Conservation (phyloP, 2,113 vertebrate genomes). For the Camelus dromedarius region DNA sequence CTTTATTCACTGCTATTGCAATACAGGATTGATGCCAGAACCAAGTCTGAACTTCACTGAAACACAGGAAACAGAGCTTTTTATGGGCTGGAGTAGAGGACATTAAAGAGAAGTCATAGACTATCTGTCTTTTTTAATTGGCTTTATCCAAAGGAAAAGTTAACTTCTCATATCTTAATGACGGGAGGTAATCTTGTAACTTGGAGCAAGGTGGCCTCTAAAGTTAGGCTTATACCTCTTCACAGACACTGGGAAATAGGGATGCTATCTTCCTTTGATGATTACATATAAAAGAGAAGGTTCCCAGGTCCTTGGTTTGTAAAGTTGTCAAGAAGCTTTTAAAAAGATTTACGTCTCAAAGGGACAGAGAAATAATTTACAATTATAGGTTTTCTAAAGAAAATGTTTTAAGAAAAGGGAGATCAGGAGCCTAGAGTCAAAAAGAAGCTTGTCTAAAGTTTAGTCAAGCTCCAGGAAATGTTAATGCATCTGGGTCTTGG, state of each 20-base stretch:
- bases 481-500: background rate
- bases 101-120: background rate
- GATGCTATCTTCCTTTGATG: background rate
- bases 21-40: background rate
- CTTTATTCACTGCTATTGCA: background rate
- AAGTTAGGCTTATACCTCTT: background rate
- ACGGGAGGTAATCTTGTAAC: background rate
- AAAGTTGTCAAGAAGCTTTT: background rate
- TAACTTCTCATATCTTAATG: background rate
- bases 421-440: background rate
- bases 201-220: background rate
- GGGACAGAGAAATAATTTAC: background rate
- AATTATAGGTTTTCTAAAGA: constrained; percentile 21
- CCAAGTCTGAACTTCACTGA: background rate
- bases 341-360: constrained; percentile 44
- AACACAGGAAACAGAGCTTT: background rate
- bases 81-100: background rate
- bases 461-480: background rate
- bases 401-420: background rate
- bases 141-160: background rate
- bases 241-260: background rate
- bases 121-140: background rate
- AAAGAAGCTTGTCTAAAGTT: background rate
- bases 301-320: background rate
- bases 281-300: background rate